These are phyloP conservation scores for Odontocolon sp. DNA, from an alignment of 2,888 invertebrate genomes.

Conservation along the genomic window DNA sequence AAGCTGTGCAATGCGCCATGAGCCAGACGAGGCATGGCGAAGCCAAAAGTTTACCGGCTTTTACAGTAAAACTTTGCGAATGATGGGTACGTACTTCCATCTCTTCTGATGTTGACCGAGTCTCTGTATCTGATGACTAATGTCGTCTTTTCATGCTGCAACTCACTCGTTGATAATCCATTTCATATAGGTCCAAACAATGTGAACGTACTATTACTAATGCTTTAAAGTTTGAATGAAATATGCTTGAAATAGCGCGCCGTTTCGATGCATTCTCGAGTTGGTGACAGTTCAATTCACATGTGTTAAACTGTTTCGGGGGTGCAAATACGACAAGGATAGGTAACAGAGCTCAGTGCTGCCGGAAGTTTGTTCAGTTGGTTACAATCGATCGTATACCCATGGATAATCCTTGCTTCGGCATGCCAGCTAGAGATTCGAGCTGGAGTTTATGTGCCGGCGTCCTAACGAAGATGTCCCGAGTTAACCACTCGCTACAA, in stretches of 20 bases:
- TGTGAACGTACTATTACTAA: not conserved
- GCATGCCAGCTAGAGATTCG: not conserved
- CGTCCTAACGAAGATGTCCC: constrained; percentile 27
- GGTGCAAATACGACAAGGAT: not conserved
- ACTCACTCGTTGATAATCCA: no score
- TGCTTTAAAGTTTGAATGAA: no score
- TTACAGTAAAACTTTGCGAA: not conserved
- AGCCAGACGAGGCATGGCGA: not conserved
- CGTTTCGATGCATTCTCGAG: not conserved
- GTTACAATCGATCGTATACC: constrained; percentile 1
- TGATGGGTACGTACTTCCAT: not conserved
- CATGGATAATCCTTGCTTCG: not conserved
- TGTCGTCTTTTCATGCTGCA: not conserved
- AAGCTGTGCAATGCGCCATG: constrained; percentile 63
- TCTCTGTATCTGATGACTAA: not conserved
- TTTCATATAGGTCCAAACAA: no score
- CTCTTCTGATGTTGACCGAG: not conserved
- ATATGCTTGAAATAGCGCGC: not conserved
- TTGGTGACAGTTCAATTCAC: not conserved
- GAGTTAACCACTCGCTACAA: constrained; percentile 10
- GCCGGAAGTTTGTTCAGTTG: constrained; percentile 16
- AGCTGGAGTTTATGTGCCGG: not conserved
- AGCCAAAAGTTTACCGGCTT: constrained; percentile 11
- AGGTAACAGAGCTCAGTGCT: not conserved
- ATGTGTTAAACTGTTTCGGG: not conserved